These are phyloP conservation scores for Lacanobia wlatinum DNA, from an alignment of 2,888 invertebrate genomes.

Conservation along the genomic window DNA sequence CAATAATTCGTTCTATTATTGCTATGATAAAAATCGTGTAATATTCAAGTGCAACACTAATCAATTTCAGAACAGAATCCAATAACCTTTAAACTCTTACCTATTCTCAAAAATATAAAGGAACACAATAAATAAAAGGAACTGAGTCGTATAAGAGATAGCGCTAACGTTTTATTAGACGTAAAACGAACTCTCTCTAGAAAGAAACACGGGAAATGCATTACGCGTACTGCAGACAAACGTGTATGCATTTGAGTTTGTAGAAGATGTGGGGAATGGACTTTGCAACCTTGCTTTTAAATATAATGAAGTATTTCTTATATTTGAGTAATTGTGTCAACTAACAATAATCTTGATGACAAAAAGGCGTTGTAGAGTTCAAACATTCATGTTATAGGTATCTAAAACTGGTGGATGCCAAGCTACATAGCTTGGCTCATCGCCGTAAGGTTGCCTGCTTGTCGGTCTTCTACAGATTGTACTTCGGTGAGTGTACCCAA, in stretches of 20 bases:
- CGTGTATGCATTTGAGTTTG: constrained; percentile 22
- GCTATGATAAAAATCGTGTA: too few species aligned
- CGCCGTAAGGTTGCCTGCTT: too few species aligned
- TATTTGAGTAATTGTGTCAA: too few species aligned
- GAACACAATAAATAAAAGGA: constrained; percentile 24
- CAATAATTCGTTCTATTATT: too few species aligned
- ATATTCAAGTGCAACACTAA: not conserved
- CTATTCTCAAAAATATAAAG: not conserved
- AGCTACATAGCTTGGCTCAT: too few species aligned
- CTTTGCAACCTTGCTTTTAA: not conserved
- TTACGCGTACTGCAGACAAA: constrained; percentile 34
- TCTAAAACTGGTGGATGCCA: too few species aligned
- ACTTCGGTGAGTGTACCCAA: too few species aligned
- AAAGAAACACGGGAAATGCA: constrained; percentile 54
- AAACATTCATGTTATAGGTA: too few species aligned
- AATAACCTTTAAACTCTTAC: not conserved
- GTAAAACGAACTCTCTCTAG: constrained; percentile 35
- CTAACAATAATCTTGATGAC: too few species aligned
- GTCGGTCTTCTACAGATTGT: too few species aligned
- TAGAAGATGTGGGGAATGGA: not conserved
- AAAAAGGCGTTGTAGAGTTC: too few species aligned
- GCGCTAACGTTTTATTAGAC: constrained; percentile 49
- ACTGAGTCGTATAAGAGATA: constrained; percentile 27
- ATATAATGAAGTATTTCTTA: not conserved
- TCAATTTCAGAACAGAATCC: too few species aligned